Evolutionary conservation across 2,113 vertebrate species (phyloP).

Genomic region (Anarhynchus alexandrinus): DNA sequence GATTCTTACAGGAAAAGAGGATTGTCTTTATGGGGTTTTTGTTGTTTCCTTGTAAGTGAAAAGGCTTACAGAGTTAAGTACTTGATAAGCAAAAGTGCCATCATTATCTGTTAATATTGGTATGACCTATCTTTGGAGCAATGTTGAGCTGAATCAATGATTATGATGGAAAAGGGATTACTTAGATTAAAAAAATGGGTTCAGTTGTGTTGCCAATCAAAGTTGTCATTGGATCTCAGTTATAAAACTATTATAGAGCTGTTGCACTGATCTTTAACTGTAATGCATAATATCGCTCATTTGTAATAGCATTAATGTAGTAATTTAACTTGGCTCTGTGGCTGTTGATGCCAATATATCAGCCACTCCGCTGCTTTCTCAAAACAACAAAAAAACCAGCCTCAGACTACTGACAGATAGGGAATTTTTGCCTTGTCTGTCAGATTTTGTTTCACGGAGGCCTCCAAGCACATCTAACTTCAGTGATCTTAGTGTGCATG

Average conservation of each 20-base stretch:
- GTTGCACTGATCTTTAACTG: background rate
- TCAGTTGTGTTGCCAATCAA: background rate
- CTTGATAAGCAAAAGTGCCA: background rate
- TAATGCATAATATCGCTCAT: background rate
- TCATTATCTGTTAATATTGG: background rate
- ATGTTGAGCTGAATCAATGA: background rate
- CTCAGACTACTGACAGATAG: background rate
- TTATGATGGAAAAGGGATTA: background rate
- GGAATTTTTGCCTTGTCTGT: background rate
- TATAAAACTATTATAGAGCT: background rate
- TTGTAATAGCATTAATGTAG: background rate
- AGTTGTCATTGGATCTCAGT: background rate
- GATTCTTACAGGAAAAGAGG: background rate
- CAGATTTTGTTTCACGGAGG: background rate
- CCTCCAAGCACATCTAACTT: background rate
- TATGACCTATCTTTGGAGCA: background rate
- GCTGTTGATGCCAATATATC: background rate
- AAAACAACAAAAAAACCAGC: background rate
- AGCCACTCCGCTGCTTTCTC: background rate
- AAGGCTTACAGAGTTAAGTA: background rate
- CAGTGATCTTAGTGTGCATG: background rate
- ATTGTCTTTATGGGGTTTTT: background rate
- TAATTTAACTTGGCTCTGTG: background rate
- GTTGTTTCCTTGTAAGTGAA: background rate
- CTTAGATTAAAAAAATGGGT: background rate